A percentile compares a stretch with the other conserved stretches of the same genome.
These are phyloP conservation scores for Percopsis transmontana DNA, from an alignment of 2,113 vertebrate genomes.

Conservation along the genomic window DNA sequence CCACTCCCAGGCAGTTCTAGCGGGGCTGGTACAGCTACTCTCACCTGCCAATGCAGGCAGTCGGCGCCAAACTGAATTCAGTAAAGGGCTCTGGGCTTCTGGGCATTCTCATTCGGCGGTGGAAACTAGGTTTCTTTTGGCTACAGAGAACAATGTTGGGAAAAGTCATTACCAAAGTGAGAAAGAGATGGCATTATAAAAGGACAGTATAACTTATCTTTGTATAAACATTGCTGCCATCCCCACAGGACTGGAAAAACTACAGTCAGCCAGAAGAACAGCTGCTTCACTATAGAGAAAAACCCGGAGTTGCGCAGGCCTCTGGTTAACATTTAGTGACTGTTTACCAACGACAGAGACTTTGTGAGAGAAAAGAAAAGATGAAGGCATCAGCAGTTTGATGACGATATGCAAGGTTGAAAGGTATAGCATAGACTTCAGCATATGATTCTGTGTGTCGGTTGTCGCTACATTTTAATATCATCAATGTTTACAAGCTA, in stretches of 20 bases:
- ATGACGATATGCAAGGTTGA: neutral
- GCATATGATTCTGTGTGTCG: slow-evolving; percentile 50
- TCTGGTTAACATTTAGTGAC: slow-evolving; percentile 1
- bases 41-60: no score
- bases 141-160: neutral
- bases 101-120: no score
- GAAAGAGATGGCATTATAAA: neutral
- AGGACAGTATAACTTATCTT: neutral
- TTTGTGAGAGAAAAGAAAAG: slow-evolving; percentile 1
- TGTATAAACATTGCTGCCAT: neutral
- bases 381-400: slow-evolving; percentile 41
- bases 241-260: neutral
- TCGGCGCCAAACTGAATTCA: neutral
- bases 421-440: slow-evolving; percentile 24
- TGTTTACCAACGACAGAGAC: neutral
- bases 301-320: no score
- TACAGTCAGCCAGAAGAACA: neutral
- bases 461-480: slow-evolving; percentile 35
- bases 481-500: slow-evolving; percentile 16
- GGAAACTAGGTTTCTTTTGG: no score
- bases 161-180: neutral
- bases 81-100: neutral
- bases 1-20: neutral
- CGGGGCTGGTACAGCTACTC: no score
- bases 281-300: no score